phyloP scores from a whole-genome alignment of 2,888 invertebrate genomes.

The Pristionchus maxplancki region DNA sequence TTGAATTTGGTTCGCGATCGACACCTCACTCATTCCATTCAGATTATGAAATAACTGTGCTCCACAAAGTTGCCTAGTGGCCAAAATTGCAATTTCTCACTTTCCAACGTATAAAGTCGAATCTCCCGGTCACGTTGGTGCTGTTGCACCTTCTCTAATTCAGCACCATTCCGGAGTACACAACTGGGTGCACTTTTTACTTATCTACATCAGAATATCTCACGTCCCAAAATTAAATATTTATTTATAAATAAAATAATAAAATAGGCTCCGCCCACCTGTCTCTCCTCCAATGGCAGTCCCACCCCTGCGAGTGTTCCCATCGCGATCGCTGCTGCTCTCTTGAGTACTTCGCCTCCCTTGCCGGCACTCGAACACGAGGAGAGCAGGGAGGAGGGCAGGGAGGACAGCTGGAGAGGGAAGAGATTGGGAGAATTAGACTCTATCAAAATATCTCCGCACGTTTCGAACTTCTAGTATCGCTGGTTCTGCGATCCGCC shows the following conservation, averaged over 20 bases:
- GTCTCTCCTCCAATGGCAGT: slow-evolving; percentile 52
- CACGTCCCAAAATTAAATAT: too few relatives aligned
- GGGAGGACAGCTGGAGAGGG: slow-evolving; percentile 30
- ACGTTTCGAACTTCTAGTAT: too few relatives aligned
- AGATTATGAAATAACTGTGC: background rate
- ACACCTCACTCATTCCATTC: background rate
- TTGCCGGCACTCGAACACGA: background rate
- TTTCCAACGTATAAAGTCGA: background rate
- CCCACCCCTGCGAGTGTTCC: slow-evolving; percentile 52
- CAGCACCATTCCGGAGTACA: too few relatives aligned
- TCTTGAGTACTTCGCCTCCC: slow-evolving; percentile 51
- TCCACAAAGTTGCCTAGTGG: background rate
- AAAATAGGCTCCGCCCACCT: too few relatives aligned
- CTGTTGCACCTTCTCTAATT: too few relatives aligned
- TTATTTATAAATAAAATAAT: background rate
- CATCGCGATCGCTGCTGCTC: slow-evolving; percentile 56
- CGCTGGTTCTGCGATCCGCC: too few relatives aligned
- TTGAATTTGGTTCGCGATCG: background rate
- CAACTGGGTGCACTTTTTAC: too few relatives aligned
- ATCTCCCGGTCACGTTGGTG: background rate
- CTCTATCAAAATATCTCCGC: background rate
- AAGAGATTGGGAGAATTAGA: background rate
- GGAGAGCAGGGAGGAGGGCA: background rate
- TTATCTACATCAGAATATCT: background rate
- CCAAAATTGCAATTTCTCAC: background rate